These are phyloP conservation scores for Wasmannia auropunctata DNA, from an alignment of 1,140 invertebrate genomes.

Conservation along the genomic window DNA sequence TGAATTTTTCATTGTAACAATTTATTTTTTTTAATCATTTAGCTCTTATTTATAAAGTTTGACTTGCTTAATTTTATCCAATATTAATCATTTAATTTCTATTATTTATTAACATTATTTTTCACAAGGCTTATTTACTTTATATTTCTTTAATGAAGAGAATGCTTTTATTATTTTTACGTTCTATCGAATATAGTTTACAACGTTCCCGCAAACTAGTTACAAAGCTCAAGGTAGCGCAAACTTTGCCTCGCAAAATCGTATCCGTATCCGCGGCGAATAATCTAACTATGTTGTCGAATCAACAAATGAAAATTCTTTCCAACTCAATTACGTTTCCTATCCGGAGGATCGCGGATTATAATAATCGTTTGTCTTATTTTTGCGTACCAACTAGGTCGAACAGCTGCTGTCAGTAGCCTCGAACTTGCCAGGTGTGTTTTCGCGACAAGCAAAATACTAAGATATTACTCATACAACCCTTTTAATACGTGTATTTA, in stretches of 20 bases:
- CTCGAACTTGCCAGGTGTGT: not conserved
- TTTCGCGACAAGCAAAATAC: slow-evolving; percentile 16
- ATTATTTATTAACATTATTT: not conserved
- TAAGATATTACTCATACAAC: not conserved
- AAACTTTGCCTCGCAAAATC: slow-evolving; percentile 35
- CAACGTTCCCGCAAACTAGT: not conserved
- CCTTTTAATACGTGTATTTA: not conserved
- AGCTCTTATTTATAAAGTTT: not conserved
- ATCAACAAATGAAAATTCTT: slow-evolving; percentile 50
- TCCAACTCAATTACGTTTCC: slow-evolving; percentile 23
- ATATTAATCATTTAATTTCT: not conserved
- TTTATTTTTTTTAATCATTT: not conserved
- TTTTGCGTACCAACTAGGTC: slow-evolving; percentile 40
- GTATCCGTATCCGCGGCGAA: slow-evolving; percentile 8
- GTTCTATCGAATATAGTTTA: slow-evolving; percentile 19
- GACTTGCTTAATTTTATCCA: not conserved
- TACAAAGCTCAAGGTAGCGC: not conserved
- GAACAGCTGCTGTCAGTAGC: slow-evolving; percentile 16
- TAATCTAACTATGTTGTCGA: slow-evolving; percentile 49
- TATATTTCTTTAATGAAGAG: not conserved
- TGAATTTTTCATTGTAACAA: not conserved
- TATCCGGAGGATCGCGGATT: slow-evolving; percentile 8
- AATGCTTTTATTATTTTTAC: slow-evolving; percentile 8
- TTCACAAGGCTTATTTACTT: not conserved
- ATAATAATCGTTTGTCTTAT: slow-evolving; percentile 51